Evolutionary conservation across 2,888 invertebrate genomes (phyloP).

Genomic region (Melolontha melolontha): DNA sequence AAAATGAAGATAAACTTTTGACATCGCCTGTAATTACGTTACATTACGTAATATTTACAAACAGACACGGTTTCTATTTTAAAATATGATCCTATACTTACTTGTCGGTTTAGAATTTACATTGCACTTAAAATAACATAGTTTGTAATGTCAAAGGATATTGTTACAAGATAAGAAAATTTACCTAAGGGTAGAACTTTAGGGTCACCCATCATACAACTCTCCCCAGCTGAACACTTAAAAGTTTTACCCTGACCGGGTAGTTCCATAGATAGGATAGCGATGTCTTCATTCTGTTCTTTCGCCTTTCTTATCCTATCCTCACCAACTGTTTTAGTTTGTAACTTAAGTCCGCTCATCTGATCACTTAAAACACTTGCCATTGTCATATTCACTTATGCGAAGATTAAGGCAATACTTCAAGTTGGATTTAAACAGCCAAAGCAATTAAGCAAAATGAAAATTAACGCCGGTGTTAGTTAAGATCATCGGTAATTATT

Average conservation of each 20-base stretch:
- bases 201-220: conserved; percentile 82
- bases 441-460: conserved; percentile 19
- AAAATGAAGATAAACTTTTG: conserved; percentile 32
- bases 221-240: conserved; percentile 80
- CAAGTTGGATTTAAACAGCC: background rate
- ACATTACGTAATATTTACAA: conserved; percentile 36
- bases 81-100: conserved; percentile 29
- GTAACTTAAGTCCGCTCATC: conserved; percentile 79
- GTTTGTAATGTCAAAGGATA: background rate
- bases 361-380: conserved; percentile 85
- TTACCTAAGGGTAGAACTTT: conserved; percentile 83
- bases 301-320: conserved; percentile 83
- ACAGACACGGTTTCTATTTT: conserved; percentile 35
- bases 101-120: conserved; percentile 16
- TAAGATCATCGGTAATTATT: conserved; percentile 5
- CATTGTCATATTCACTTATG: conserved; percentile 64
- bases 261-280: conserved; percentile 87
- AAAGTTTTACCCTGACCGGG: conserved; percentile 79
- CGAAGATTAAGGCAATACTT: too few species aligned
- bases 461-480: background rate
- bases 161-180: conserved; percentile 16
- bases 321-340: conserved; percentile 85
- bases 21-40: conserved; percentile 29
- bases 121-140: background rate
- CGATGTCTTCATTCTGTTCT: conserved; percentile 89